A percentile compares a stretch with the other conserved stretches of the same genome.
Evolutionary conservation across 1,140 invertebrate genomes (phyloP).

Genomic region (Pissodes strobi): DNA sequence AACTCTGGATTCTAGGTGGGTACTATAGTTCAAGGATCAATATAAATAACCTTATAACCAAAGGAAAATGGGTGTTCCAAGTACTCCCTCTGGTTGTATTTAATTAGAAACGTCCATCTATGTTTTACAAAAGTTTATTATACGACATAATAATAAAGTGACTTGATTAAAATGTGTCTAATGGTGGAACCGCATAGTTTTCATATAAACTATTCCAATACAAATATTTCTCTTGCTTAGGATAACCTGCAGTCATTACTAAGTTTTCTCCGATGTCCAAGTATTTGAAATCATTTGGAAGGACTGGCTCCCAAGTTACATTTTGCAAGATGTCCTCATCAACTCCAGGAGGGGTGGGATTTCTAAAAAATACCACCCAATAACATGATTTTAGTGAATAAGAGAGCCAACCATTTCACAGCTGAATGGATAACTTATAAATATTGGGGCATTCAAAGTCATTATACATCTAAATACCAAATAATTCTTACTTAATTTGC

Average conservation of each 20-base stretch:
- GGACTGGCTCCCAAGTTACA: slow-evolving; percentile 20
- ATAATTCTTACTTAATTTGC: background rate
- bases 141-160: no score
- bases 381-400: no score
- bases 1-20: no score
- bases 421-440: no score
- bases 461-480: background rate
- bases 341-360: slow-evolving; percentile 13
- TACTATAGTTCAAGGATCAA: no score
- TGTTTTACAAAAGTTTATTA: no score
- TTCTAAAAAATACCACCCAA: slow-evolving; percentile 14
- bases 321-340: slow-evolving; percentile 15
- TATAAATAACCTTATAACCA: no score
- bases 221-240: slow-evolving; percentile 12
- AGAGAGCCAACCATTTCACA: no score
- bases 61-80: no score
- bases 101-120: no score
- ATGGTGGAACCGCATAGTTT: slow-evolving; percentile 8
- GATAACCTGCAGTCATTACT: slow-evolving; percentile 4
- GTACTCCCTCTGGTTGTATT: no score
- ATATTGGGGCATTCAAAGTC: background rate
- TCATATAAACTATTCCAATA: slow-evolving; percentile 20
- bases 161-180: slow-evolving; percentile 23
- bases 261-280: slow-evolving; percentile 22
- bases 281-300: slow-evolving; percentile 23